A percentile compares a stretch with the other conserved stretches of the same genome.
These are phyloP conservation scores for Choristoneura rosaceana DNA, from an alignment of 2,888 invertebrate species.

Conservation along the genomic window DNA sequence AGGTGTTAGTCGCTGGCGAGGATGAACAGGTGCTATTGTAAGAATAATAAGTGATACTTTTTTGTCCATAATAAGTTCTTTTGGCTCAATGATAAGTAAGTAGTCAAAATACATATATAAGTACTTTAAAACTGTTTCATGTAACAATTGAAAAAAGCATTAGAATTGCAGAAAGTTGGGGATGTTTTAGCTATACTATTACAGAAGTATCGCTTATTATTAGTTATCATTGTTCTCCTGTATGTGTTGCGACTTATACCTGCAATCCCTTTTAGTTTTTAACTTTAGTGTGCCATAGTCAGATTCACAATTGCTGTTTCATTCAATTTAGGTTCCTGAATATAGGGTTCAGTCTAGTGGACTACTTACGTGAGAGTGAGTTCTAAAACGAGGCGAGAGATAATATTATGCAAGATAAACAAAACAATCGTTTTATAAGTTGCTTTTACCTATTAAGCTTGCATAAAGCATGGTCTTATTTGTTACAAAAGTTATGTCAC, in stretches of 20 bases:
- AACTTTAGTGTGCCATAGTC: conserved; percentile 9
- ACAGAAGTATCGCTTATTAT: background rate
- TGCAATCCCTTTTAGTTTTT: conserved; percentile 2
- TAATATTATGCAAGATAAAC: background rate
- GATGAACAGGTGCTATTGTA: background rate
- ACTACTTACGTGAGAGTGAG: background rate
- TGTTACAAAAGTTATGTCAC: background rate
- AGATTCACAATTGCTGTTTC: conserved; percentile 43
- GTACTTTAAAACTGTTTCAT: too few relatives aligned
- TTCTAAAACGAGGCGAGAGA: conserved; percentile 1
- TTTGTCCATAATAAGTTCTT: background rate
- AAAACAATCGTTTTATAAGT: background rate
- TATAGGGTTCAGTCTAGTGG: conserved; percentile 2
- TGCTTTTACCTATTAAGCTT: background rate
- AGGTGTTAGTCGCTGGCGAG: conserved; percentile 14
- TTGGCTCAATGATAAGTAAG: background rate
- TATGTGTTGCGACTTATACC: conserved; percentile 17
- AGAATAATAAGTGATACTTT: background rate
- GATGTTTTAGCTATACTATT: too few relatives aligned
- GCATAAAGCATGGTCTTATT: background rate
- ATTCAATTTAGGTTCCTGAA: conserved; percentile 29
- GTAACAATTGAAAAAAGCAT: too few relatives aligned
- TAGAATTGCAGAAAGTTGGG: too few relatives aligned
- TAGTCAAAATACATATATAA: too few relatives aligned
- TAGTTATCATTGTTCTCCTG: background rate